A percentile compares a stretch with the other conserved stretches of the same genome.
Evolutionary conservation across 2,888 invertebrate species (phyloP).

Genomic region (Sialis lutaria): DNA sequence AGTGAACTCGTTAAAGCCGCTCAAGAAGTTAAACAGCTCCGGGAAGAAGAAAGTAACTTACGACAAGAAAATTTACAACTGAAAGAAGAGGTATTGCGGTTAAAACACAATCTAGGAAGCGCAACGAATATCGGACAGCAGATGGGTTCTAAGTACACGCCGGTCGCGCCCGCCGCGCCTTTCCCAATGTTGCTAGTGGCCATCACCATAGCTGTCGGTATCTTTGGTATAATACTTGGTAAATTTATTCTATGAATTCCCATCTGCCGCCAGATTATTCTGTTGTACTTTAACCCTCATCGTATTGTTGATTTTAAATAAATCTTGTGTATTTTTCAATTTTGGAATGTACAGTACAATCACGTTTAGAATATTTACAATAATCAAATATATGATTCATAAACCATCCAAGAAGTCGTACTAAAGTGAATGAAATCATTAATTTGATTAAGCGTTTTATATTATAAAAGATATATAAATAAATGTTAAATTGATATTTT

Average conservation of each 20-base stretch:
- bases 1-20: constrained; percentile 45
- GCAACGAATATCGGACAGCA: constrained; percentile 17
- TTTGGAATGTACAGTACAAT: too few species aligned
- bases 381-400: too few species aligned
- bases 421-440: too few species aligned
- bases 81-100: constrained; percentile 53
- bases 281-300: constrained; percentile 11
- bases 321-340: too few species aligned
- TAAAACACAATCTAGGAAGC: constrained; percentile 30
- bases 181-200: constrained; percentile 44
- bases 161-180: constrained; percentile 36
- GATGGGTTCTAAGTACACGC: constrained; percentile 31
- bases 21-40: constrained; percentile 56
- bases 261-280: constrained; percentile 7
- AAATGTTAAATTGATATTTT: too few species aligned
- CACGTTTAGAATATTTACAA: too few species aligned
- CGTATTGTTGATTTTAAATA: too few species aligned
- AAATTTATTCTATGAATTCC: constrained; percentile 64
- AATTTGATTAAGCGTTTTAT: too few species aligned
- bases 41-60: constrained; percentile 61
- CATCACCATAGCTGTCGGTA: constrained; percentile 46
- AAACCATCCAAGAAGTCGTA: too few species aligned
- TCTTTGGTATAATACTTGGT: constrained; percentile 61
- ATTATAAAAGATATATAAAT: too few species aligned
- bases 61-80: constrained; percentile 73